A percentile compares a stretch with the other conserved stretches of the same genome.
Conservation (phyloP, 2,797 vertebrate genomes). For the Myiothlypis chrysogaster region DNA sequence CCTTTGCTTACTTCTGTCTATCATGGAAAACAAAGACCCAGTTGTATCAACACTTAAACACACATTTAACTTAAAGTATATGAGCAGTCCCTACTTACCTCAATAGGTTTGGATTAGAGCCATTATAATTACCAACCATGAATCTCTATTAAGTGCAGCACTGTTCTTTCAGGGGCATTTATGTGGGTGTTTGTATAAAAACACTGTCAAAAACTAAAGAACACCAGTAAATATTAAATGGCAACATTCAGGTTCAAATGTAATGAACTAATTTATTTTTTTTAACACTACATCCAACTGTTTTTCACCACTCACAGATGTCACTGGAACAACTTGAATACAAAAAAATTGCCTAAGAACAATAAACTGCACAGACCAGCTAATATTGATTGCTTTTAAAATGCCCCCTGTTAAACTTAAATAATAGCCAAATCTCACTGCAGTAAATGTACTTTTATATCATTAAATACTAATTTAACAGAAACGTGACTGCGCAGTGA, state of each 20-base stretch:
- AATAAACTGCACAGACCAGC: neutral
- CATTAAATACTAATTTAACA: slow-evolving; percentile 27
- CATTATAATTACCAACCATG: slow-evolving; percentile 20
- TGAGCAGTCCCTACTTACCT: slow-evolving; percentile 18
- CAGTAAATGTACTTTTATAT: slow-evolving; percentile 5
- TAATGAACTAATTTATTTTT: slow-evolving; percentile 65
- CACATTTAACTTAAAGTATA: neutral
- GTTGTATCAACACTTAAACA: neutral
- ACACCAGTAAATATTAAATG: slow-evolving; percentile 40
- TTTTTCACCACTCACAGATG: slow-evolving; percentile 27
- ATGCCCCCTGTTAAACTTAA: slow-evolving; percentile 42
- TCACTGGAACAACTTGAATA: slow-evolving; percentile 26
- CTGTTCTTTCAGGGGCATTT: slow-evolving; percentile 43
- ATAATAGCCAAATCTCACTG: slow-evolving; percentile 10
- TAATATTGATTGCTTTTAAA: slow-evolving; percentile 41
- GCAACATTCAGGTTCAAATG: slow-evolving; percentile 49
- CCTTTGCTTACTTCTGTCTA: neutral
- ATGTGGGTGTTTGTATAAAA: slow-evolving; percentile 55
- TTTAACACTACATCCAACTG: slow-evolving; percentile 45
- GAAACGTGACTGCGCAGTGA: neutral
- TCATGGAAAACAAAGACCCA: neutral
- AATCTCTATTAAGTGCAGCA: slow-evolving; percentile 28
- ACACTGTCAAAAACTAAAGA: slow-evolving; percentile 55
- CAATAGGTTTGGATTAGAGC: slow-evolving; percentile 26
- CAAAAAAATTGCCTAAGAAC: slow-evolving; percentile 13